Evolutionary conservation across 2,797 vertebrate genomes (phyloP), one percentile per base, ranked within the genome.

Genomic region (Menidia menidia): DNA sequence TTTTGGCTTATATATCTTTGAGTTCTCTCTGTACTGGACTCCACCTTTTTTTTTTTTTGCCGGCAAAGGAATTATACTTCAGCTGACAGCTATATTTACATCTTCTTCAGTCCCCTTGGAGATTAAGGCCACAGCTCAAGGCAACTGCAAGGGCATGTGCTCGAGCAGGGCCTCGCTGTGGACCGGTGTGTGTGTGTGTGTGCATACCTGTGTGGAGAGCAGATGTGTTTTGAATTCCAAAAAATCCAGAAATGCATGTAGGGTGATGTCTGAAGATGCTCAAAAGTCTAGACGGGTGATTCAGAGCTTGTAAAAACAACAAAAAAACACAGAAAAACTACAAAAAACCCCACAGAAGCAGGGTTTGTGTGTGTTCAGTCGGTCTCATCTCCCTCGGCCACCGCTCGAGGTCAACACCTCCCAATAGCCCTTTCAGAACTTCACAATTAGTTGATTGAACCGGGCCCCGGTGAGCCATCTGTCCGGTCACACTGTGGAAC

Each of bases 21-120:
- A 3, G 55, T 68, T 13, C 25, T 42, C 14, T 61, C 54, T 61
- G 3, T 53, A 39, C 56, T 75, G 54, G 58, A 56, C 73, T 70
- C 41, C 35, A 57, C 64, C 1, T 43, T 35, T 62, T 78, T 68
- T 82, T 25, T 60, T 78, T 84, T 87, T 83, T 81, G 60, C 56
- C 74, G 62, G 68, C 66, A 71, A 79, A 88, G 80, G 86, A 80
- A 90, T 91, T 90, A 89, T 83, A 88, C 88, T 69, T 80, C 71
- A 63, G 90, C 80, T 66, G 72, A 83, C 77, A 84, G 84, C 88
- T 89, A 94, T 94, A 93, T 93, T 95, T 93, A 93, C 82, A 85
- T 81, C 60, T 73, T 81, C 75, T 76, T 77, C 80, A 81, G 73
- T 85, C 90, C 92, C 90, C 89, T 68, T 58, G 74, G 80, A 86